Percentiles rank a stretch among this genome's conserved stretches.
Conservation (phyloP, 2,888 invertebrate species). For the Entomobrya multifasciata region DNA sequence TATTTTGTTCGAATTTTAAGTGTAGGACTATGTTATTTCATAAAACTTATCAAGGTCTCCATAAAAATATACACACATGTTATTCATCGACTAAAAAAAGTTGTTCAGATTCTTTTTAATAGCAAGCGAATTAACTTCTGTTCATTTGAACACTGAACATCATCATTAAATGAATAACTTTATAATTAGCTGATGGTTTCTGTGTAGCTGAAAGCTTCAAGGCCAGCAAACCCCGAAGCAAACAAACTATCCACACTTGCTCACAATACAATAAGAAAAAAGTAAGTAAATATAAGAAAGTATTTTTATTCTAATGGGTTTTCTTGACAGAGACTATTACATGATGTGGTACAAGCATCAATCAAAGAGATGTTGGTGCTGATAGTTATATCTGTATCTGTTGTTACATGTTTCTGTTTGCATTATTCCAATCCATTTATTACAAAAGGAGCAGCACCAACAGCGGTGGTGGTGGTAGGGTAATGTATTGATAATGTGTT, state of each 20-base stretch:
- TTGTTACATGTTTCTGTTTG: not conserved
- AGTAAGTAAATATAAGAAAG: not conserved
- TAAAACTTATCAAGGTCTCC: conserved; percentile 60
- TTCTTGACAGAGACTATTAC: conserved; percentile 57
- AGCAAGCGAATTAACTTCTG: conserved; percentile 20
- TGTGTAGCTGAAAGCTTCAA: conserved; percentile 44
- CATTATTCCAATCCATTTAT: conserved; percentile 9
- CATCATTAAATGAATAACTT: conserved; percentile 24
- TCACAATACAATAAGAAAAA: not conserved
- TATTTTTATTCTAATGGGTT: conserved; percentile 28
- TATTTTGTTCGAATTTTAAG: too few species aligned
- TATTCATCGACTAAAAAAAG: conserved; percentile 11
- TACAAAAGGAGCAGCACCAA: not conserved
- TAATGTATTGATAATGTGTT: conserved; percentile 47
- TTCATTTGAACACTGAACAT: conserved; percentile 5
- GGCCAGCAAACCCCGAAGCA: conserved; percentile 26
- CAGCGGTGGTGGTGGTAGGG: too few species aligned
- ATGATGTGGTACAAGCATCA: conserved; percentile 34
- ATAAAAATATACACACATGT: conserved; percentile 45
- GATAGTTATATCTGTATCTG: conserved; percentile 4
- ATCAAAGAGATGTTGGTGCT: conserved; percentile 27
- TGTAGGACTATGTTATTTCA: conserved; percentile 34
- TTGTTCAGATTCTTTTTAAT: conserved; percentile 5
- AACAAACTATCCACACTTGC: not conserved
- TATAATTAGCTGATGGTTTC: conserved; percentile 14